Evolutionary conservation across 1,140 invertebrate species (phyloP), one percentile per base, ranked within the genome.

Genomic region (Drosophila dunni): DNA sequence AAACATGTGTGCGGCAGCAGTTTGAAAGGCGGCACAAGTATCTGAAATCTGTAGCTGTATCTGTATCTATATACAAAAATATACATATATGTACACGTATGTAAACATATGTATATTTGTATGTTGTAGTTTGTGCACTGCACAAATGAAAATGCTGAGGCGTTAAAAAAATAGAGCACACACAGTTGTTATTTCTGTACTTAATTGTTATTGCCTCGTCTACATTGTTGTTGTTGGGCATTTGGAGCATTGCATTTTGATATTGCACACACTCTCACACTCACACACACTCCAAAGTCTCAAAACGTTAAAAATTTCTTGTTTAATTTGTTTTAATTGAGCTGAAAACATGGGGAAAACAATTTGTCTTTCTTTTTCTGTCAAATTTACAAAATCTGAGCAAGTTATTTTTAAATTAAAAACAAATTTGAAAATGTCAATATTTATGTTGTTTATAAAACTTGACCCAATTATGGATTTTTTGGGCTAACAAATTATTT

Each of bases 161-260:
- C 84, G 85, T 89, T 89, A 81, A 84, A 70, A 89, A 90, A 88
- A 86, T 86, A 89, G 84, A 88, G 84, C 83, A 75, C 82, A 83
- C 84, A 83, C 84, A 83, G 77, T 75, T 88, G 79, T 89, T 86
- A 88, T 86, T 88, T 86, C 83, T 89, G 68, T 82, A 85, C 79
- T 88, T 88, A 86, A 86, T 86, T 86, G 79, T 78, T 88, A 86
- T 86, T 86, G 86, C 36, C 48, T 53, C 50, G 61, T 63, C 48
- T 42, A 51, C 45, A 62, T 56, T 61, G 58, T 73, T 73, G 29
- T 50, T 64, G 60, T 38, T 69, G 68, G 40, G 65, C 75, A 75
- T 65, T 78, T 78, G 72, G 65, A 70, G 80, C 80, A 68, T 60
- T 80, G 66, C 53, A 80, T 89, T 80, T 53, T 70, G 70, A 80